A percentile compares a stretch with the other conserved stretches of the same genome.
Conservation (phyloP, 2,797 vertebrate genomes). For the Sciurus carolinensis region DNA sequence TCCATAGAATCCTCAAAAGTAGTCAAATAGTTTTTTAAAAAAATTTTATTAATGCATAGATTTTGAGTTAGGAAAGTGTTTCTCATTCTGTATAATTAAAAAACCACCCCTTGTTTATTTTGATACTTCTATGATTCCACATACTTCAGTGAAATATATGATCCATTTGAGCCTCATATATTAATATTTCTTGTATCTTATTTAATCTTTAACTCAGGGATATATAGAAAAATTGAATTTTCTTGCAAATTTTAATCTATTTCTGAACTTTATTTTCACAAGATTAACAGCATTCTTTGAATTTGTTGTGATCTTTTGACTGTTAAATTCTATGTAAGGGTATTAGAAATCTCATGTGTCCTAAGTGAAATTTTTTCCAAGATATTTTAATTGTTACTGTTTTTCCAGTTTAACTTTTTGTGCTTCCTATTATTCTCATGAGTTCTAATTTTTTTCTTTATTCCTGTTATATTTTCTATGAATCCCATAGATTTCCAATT, state of each 20-base stretch:
- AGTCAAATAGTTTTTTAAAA: neutral
- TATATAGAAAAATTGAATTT: neutral
- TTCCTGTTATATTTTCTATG: neutral
- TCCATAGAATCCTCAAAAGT: neutral
- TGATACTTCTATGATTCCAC: neutral
- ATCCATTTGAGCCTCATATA: neutral
- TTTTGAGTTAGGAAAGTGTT: neutral
- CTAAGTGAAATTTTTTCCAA: neutral
- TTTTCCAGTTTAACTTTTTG: neutral
- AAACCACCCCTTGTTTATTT: neutral
- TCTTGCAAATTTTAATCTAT: neutral
- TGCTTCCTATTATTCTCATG: neutral
- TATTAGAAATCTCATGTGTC: neutral
- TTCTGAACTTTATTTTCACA: neutral
- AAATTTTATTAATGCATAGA: neutral
- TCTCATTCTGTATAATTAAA: neutral
- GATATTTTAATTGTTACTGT: neutral
- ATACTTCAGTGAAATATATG: no score
- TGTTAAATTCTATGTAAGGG: neutral
- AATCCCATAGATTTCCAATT: neutral
- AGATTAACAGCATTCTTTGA: neutral
- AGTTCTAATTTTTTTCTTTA: no score
- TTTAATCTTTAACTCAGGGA: neutral
- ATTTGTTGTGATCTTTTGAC: neutral
- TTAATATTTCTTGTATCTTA: neutral